Base-by-base conservation (phyloP, 2,797 vertebrate species). In the Aeoliscus strigatus region DNA sequence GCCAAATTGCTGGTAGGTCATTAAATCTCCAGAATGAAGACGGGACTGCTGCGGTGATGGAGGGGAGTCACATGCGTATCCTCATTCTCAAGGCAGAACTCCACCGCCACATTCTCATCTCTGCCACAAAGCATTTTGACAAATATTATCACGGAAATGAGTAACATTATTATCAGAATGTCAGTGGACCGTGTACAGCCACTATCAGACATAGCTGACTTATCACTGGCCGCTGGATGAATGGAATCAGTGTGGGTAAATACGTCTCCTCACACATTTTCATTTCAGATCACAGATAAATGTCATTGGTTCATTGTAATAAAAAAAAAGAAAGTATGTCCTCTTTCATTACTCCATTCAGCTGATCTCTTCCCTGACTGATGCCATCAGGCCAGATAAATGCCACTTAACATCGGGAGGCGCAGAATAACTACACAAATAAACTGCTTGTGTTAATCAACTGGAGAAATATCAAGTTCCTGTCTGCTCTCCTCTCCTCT, bases 381-480 rank as follows among this genome's bases (percentile, higher is more conserved):
- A 72, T 79, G 62, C 50, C 72, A 63, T 77, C 68, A 79, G 75
- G 77, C 66, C 77, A 75, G 66, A 75, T 74, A 72, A 80, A 79
- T 66, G 64, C 49, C 54, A 62, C 73, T 84, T 77, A 69, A 58
- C 49, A 65, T 25, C 52, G 40, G 57, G 43, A 62, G 38, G 52
- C 17, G 44, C 60, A 45, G 56, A 61, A 51, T 63, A 60, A 61
- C 72, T 77, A 39, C 50, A 49, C 50, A 77, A 80, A 80, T 69
- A 72, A 68, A 73, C 76, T 73, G 55, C 56, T 58, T 27, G 47
- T 65, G 77, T 80, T 75, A 74, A 80, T 84, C 75, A 77, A 51
- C 77, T 79, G 77, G 59, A 69, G 55, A 75, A 50, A 60, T 45
- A 66, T 75, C 63, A 60, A 52, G 58, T 69, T 60, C 53, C 31